Percentiles rank a stretch among this genome's conserved stretches.
phyloP scores from a whole-genome alignment of 2,888 invertebrate species.

The Celastrina argiolus region DNA sequence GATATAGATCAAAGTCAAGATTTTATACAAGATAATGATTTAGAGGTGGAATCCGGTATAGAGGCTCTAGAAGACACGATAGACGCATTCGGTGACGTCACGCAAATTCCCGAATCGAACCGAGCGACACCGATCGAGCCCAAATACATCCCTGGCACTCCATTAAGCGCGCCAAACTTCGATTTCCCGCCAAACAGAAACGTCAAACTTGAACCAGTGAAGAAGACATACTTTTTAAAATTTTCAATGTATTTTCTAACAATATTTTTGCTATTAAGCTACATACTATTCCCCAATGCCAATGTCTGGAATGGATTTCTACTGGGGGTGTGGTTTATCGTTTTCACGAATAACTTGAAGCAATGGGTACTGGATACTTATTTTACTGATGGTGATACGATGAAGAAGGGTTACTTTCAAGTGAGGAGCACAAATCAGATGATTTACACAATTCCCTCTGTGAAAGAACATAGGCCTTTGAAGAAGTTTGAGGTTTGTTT shows the following conservation, averaged over 20 bases:
- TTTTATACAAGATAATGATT: slow-evolving; percentile 45
- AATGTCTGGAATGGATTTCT: slow-evolving; percentile 68
- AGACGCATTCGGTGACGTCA: slow-evolving; percentile 54
- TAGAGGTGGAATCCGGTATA: slow-evolving; percentile 73
- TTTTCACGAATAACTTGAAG: slow-evolving; percentile 53
- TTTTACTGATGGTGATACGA: slow-evolving; percentile 56
- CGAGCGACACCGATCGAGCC: slow-evolving; percentile 39
- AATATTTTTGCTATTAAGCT: slow-evolving; percentile 54
- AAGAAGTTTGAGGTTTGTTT: slow-evolving; percentile 76
- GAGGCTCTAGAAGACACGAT: slow-evolving; percentile 71
- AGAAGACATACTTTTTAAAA: slow-evolving; percentile 52
- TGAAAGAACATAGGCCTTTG: slow-evolving; percentile 79
- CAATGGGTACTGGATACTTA: slow-evolving; percentile 61
- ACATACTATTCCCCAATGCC: slow-evolving; percentile 57
- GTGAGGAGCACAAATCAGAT: slow-evolving; percentile 45
- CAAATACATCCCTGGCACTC: slow-evolving; percentile 33
- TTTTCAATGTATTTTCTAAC: slow-evolving; percentile 62
- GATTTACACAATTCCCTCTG: slow-evolving; percentile 78
- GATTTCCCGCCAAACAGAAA: slow-evolving; percentile 56
- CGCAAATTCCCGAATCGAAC: slow-evolving; percentile 38
- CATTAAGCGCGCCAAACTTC: slow-evolving; percentile 42
- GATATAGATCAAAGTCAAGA: slow-evolving; percentile 53
- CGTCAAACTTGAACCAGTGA: slow-evolving; percentile 34
- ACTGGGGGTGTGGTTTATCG: slow-evolving; percentile 64
- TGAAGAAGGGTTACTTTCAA: slow-evolving; percentile 43